Conservation (phyloP, 1,140 invertebrate species). For the Listronotus oregonensis region DNA sequence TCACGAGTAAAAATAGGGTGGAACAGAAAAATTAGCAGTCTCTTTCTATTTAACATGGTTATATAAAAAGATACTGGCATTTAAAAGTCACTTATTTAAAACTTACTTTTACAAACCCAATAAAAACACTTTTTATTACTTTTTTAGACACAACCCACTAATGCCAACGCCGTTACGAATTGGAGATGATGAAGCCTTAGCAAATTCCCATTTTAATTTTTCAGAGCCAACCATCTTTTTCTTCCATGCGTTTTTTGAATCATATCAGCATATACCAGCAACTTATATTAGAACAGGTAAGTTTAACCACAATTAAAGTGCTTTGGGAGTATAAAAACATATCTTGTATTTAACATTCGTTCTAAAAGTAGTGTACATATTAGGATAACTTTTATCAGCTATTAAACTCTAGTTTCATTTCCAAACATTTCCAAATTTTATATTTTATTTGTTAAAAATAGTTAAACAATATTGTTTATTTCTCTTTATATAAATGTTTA, state of each 20-base stretch:
- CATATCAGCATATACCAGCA: slow-evolving; percentile 56
- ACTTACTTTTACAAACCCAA: no score
- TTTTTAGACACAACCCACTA: slow-evolving; percentile 60
- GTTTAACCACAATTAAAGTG: background rate
- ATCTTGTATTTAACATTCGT: background rate
- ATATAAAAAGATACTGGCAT: no score
- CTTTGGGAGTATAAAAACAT: background rate
- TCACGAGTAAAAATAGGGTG: no score
- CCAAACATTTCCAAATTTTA: no score
- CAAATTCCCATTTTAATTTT: slow-evolving; percentile 61
- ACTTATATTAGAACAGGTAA: slow-evolving; percentile 60
- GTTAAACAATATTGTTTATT: no score
- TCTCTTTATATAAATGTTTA: no score
- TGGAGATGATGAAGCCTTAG: slow-evolving; percentile 59
- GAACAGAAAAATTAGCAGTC: no score
- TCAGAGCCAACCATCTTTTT: slow-evolving; percentile 60
- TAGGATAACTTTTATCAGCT: background rate
- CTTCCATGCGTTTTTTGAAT: slow-evolving; percentile 65
- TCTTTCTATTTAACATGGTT: no score
- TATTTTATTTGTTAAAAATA: no score
- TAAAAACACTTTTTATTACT: no score
- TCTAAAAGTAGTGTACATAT: background rate
- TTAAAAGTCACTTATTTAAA: no score
- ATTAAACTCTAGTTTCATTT: no score
- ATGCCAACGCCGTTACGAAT: slow-evolving; percentile 55